Evolutionary conservation across 1,140 invertebrate genomes (phyloP), one percentile per base, ranked within the genome.

Genomic region (Bombus pascuorum): DNA sequence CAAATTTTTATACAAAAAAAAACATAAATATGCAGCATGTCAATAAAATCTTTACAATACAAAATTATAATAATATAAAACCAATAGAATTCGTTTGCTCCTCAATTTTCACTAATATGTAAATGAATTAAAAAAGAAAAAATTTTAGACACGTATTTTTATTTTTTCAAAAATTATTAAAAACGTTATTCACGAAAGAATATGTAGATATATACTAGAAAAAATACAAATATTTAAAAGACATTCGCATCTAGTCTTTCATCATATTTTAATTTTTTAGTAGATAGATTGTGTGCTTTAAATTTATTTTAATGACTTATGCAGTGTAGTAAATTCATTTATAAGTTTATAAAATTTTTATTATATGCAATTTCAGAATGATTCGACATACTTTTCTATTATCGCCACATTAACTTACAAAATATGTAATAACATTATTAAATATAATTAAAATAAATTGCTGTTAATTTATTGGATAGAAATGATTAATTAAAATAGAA

Each of bases 1-100:
- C 13, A 83, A 66, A 47, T 34, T 75, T 75, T 25, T 76, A 22
- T 65, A 53, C 1, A 73, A 47, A 28, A 44, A 81, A 47, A 28
- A 72, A 44, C 34, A 13, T 25, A 44, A 37, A 37, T 37, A 65
- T 10, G 0, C 22, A 3, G 9, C 25, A 39, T 28, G 18, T 59
- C 2, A 25, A 57, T 37, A 28, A 10, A 39, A 76, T 2, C 25
- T 76, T 65, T 34, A 25, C 39, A 32, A 3, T 39, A 25, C 22
- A 77, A 3, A 77, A 78, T 65, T 32, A 57, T 32, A 75, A 53
- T 22, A 32, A 53, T 25, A 53, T 10, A 13, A 28, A 71, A 39
- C 1, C 10, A 28, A 12, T 68, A 37, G 18, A 68, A 68, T 68
- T 8, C 18, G 47, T 53, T 53, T 22, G 18, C 6, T 53, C 0